Evolutionary conservation across 2,888 invertebrate species (phyloP).

Genomic region (Dendrolimus houi): DNA sequence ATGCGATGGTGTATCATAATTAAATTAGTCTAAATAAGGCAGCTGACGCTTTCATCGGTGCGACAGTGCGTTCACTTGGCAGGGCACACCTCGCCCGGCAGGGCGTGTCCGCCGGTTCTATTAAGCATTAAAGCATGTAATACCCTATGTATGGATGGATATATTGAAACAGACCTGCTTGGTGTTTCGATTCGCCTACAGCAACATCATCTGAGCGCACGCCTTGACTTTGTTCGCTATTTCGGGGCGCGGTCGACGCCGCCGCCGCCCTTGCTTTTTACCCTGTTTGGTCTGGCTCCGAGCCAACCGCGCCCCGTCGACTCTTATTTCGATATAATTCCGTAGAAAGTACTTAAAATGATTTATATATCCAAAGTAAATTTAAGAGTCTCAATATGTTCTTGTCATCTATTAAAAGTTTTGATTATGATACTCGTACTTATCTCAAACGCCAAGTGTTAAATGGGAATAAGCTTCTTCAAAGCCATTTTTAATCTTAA

Average conservation of each 20-base stretch:
- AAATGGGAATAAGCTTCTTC: too few relatives aligned
- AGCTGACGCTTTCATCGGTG: slow-evolving; percentile 21
- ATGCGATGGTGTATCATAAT: slow-evolving; percentile 13
- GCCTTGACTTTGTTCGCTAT: slow-evolving; percentile 74
- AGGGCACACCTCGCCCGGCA: slow-evolving; percentile 25
- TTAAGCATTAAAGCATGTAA: slow-evolving; percentile 6
- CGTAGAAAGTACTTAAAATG: slow-evolving; percentile 36
- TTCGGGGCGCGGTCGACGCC: slow-evolving; percentile 64
- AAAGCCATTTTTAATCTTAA: too few relatives aligned
- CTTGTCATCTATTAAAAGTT: too few relatives aligned
- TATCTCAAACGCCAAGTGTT: too few relatives aligned
- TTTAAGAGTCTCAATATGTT: background rate
- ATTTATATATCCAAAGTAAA: slow-evolving; percentile 19
- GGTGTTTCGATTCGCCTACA: slow-evolving; percentile 24
- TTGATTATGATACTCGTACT: too few relatives aligned
- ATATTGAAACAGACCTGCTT: slow-evolving; percentile 5
- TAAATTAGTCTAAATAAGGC: slow-evolving; percentile 29
- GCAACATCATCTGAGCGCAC: slow-evolving; percentile 40
- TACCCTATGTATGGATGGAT: slow-evolving; percentile 9
- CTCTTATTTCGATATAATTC: slow-evolving; percentile 35
- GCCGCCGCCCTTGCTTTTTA: slow-evolving; percentile 67
- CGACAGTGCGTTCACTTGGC: slow-evolving; percentile 6
- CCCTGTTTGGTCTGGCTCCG: slow-evolving; percentile 67
- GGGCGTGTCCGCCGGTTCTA: slow-evolving; percentile 27
- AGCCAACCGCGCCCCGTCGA: slow-evolving; percentile 59